Base-by-base conservation (phyloP, 2,113 vertebrate species). In the Alaudala cheleensis region DNA sequence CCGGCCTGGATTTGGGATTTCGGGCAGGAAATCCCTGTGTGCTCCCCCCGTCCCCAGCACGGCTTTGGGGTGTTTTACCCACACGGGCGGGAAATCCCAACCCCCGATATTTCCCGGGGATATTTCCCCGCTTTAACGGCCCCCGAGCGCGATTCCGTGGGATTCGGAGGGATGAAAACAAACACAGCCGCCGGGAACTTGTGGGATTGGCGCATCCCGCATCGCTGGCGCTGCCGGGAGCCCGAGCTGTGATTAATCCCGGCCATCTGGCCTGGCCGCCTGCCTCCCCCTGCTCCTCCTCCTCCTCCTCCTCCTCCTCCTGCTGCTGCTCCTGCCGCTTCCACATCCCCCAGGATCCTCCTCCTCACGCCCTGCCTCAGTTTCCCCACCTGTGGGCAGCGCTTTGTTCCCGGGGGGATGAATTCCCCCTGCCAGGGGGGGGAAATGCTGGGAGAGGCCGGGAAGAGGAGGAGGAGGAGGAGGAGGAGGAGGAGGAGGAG, bases 251-350 rank as follows among this genome's bases (percentile, higher is more conserved):
- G 86, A 96, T 97, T 96, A 88, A 96, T 90, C 54, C 14, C 3
- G 15, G n/a, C 90, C 96, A 96, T 94, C 94, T 96, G 95, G 90
- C 80, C 77, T 65, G 44, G 73, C 73, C 25, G 19, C 72, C 72
- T 23, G 8, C 54, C 71, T 37, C 54, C 72, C 29, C 71, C 70
- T 31, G 45, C 70, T 73, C 26, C 91, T 91, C 4, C 39, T 65
- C 15, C 1, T 58, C 12, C 51, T 54, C 10, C 25, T 28, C 26
- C 34, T 69, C 18, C 45, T 69, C 9, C 24, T 91, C 5, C 39
- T 65, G 14, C 1, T 58, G 15, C 51, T 54, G 12, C 25, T 28
- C 26, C 34, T 67, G 40, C 17, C 33, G 49, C 9, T 42, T 17
- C 45, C 25, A 6, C 70, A 56, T 12, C 70, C 31, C 25, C 3